Conservation (phyloP, 2,113 vertebrate species). For the Agapornis roseicollis region DNA sequence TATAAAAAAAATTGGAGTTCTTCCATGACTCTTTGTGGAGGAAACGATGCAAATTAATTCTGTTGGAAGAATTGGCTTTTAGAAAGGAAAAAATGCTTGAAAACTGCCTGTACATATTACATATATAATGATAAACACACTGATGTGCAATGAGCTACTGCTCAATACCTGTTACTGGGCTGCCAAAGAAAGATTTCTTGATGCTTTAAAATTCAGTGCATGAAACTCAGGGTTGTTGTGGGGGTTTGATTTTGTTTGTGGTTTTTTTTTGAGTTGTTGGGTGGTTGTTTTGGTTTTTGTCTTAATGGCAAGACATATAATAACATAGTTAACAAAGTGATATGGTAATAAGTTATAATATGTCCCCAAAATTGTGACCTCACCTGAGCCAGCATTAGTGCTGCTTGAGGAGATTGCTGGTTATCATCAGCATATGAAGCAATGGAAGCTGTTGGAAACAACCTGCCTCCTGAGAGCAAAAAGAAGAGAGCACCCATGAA, state of each 20-base stretch:
- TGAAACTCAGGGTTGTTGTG: not conserved
- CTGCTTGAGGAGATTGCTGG: not conserved
- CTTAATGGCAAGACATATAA: not conserved
- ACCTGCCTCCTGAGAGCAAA: not conserved
- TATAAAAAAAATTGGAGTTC: not conserved
- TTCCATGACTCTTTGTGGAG: not conserved
- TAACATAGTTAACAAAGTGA: not conserved
- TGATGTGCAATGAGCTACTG: not conserved
- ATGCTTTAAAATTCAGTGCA: not conserved
- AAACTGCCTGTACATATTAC: not conserved
- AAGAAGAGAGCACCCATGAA: not conserved
- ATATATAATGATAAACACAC: not conserved
- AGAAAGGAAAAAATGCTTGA: not conserved
- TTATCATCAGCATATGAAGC: not conserved
- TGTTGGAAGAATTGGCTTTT: not conserved
- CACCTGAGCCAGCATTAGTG: not conserved
- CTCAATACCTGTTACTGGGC: not conserved
- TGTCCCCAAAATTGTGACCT: not conserved
- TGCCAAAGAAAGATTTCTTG: not conserved
- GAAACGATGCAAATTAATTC: not conserved
- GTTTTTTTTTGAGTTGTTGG: not conserved
- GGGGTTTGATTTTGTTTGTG: rapidly evolving
- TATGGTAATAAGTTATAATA: not conserved
- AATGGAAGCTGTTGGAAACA: not conserved
- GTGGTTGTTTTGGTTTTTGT: not conserved